phyloP scores from a whole-genome alignment of 2,888 invertebrate species.

The Adelognathus sp. region DNA sequence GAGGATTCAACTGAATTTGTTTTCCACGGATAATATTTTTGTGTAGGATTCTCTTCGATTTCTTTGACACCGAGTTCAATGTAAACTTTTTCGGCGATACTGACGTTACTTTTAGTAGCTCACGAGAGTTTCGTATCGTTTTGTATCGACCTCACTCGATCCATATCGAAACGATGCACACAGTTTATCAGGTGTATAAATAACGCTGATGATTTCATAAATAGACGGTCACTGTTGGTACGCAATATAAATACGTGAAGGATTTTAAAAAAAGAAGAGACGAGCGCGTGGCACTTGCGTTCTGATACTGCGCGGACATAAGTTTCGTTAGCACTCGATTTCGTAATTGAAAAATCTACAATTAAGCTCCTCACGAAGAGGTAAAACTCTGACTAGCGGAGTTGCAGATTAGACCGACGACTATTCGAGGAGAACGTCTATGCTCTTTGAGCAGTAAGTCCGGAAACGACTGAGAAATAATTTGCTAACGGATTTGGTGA shows the following conservation, averaged over 20 bases:
- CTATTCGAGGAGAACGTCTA: not conserved
- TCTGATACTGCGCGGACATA: not conserved
- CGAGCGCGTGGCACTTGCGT: not conserved
- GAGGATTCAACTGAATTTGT: too few relatives aligned
- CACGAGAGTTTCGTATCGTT: too few relatives aligned
- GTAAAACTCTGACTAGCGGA: not conserved
- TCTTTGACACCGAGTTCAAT: too few relatives aligned
- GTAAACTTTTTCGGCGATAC: too few relatives aligned
- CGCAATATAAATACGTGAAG: not conserved
- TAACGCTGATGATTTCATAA: too few relatives aligned
- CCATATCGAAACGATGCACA: too few relatives aligned
- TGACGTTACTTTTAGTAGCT: too few relatives aligned
- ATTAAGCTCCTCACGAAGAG: not conserved
- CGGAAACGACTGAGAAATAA: constrained; percentile 40
- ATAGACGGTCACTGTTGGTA: not conserved
- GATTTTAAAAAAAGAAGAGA: not conserved
- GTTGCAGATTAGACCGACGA: not conserved
- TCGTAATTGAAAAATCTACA: not conserved
- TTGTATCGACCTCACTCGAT: too few relatives aligned
- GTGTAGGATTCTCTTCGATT: too few relatives aligned
- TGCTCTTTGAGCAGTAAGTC: constrained; percentile 46
- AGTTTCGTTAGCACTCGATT: not conserved
- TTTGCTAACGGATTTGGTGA: constrained; percentile 81
- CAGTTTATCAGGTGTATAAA: too few relatives aligned
- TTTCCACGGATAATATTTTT: too few relatives aligned